Conservation (phyloP, 2,797 vertebrate genomes). For the Rhinella marina region DNA sequence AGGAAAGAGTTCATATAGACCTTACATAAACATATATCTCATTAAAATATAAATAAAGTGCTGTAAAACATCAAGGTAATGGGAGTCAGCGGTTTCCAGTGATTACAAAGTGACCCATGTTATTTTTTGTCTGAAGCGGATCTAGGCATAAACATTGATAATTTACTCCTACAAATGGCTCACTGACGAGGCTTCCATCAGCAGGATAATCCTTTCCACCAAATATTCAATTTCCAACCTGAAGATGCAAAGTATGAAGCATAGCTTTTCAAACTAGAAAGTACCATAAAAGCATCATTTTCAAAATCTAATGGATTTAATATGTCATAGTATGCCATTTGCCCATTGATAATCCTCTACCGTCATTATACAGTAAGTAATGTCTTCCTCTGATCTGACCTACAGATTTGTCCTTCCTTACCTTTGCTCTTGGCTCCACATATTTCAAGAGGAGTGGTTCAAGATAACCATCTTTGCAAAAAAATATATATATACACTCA, state of each 20-base stretch:
- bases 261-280: neutral
- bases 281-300: neutral
- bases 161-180: neutral
- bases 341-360: neutral
- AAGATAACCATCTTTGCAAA: too few species aligned
- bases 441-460: too few species aligned
- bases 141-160: neutral
- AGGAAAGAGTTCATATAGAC: neutral
- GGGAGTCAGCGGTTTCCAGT: neutral
- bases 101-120: neutral
- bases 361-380: neutral
- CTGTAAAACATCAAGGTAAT: neutral
- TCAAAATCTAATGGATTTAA: neutral
- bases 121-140: neutral
- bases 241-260: neutral
- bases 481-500: too few species aligned
- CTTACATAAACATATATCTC: neutral
- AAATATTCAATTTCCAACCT: neutral
- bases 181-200: neutral
- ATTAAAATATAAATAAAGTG: neutral
- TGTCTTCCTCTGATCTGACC: neutral
- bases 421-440: too few species aligned
- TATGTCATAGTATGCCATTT: neutral
- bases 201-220: neutral
- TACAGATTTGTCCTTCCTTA: too few species aligned